phyloP scores from a whole-genome alignment of 2,888 invertebrate genomes.

The Alentia gelatinosa region DNA sequence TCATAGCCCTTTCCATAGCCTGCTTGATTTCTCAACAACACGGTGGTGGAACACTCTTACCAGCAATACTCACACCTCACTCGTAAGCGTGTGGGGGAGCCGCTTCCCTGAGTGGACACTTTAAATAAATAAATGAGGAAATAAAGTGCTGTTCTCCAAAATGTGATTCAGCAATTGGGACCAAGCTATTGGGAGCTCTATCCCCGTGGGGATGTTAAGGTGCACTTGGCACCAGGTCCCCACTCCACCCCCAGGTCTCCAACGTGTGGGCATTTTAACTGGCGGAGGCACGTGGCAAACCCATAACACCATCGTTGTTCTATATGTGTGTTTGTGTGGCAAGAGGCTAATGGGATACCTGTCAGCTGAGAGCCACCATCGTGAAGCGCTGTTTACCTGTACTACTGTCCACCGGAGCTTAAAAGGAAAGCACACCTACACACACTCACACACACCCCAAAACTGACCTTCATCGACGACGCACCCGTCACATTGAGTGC shows the following conservation, averaged over 20 bases:
- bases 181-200: constrained; percentile 4
- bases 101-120: background rate
- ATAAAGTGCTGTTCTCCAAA: constrained; percentile 1
- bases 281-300: constrained; percentile 2
- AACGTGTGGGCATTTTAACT: constrained; percentile 20
- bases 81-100: background rate
- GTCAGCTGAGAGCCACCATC: background rate
- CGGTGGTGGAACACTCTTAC: background rate
- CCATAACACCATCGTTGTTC: background rate
- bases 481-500: too few relatives aligned
- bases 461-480: too few relatives aligned
- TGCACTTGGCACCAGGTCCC: background rate
- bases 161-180: constrained; percentile 40
- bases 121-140: background rate
- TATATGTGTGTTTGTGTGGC: background rate
- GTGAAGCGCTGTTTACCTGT: background rate
- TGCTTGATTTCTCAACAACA: constrained; percentile 20
- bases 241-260: background rate
- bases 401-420: too few relatives aligned
- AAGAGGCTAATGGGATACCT: background rate
- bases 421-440: too few relatives aligned
- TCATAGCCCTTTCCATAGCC: constrained; percentile 19
- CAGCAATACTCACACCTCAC: constrained; percentile 20
- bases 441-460: too few relatives aligned
- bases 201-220: background rate